Evolutionary conservation across 2,888 invertebrate genomes (phyloP).

Genomic region (Idaea dimidiata): DNA sequence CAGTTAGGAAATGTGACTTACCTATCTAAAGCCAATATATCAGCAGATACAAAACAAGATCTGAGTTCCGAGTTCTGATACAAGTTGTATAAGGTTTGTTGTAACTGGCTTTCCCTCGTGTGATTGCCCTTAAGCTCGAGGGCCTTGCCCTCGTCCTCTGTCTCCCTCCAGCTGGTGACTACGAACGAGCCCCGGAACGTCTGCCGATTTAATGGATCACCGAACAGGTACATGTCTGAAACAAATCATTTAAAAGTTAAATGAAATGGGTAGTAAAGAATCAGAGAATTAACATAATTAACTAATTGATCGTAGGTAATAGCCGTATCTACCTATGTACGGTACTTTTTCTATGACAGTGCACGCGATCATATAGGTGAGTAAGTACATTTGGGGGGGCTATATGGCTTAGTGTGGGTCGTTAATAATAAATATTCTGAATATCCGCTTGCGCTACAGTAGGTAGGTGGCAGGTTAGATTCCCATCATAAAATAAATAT

Average conservation of each 20-base stretch:
- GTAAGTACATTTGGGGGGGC: neutral
- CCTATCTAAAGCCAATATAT: slow-evolving; percentile 93
- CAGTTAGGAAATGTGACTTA: slow-evolving; percentile 55
- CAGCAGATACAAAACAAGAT: slow-evolving; percentile 88
- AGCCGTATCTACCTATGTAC: neutral
- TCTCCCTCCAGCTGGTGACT: slow-evolving; percentile 87
- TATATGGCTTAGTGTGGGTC: no score
- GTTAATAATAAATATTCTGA: no score
- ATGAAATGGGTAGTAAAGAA: neutral
- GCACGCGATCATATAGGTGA: neutral
- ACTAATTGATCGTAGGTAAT: neutral
- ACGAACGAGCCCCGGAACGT: slow-evolving; percentile 91
- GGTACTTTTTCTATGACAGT: neutral
- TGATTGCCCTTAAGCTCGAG: slow-evolving; percentile 86
- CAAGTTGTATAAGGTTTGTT: slow-evolving; percentile 87
- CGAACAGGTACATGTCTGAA: slow-evolving; percentile 87
- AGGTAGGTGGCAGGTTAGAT: no score
- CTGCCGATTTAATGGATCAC: slow-evolving; percentile 88
- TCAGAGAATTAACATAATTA: neutral
- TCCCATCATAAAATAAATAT: no score
- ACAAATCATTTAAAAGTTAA: slow-evolving; percentile 29
- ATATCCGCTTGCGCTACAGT: no score
- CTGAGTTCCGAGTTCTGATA: slow-evolving; percentile 87
- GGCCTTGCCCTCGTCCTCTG: slow-evolving; percentile 82
- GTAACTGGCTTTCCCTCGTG: slow-evolving; percentile 86